Base-by-base conservation (phyloP, 1,140 invertebrate genomes). In the Polypedilum vanderplanki region DNA sequence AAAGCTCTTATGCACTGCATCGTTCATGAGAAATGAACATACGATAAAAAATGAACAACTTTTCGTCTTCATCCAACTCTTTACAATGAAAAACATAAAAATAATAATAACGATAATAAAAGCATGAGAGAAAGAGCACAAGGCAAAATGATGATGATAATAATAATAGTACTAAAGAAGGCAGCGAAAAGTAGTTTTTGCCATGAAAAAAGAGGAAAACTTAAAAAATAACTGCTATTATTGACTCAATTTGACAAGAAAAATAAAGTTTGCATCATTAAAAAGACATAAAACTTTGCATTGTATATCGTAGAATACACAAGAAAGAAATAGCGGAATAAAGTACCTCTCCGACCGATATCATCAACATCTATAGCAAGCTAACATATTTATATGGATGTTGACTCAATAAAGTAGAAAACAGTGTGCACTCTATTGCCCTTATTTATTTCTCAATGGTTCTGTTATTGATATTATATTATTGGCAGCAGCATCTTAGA, bases 251-350 rank as follows among this genome's bases (percentile, higher is more conserved):
- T 57, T 57, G 46, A 57, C 46, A 57, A n/a, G 46, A 57, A 41
- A 74, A 41, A 74, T 40, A 41, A 41, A 41, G 17, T 74, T 18
- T 40, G 33, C 40, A 46, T 22, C n/a, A 40, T 74, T 74, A 74
- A 74, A 74, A 40, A 74, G 33, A 40, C 73, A 74, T 74, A 40
- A 41, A 41, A 40, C 22, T 41, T 75, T 64, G 65, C 74, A 75
- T 75, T 24, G 74, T 75, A 64, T 67, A 40, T 33, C 41, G 74
- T 74, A 41, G 40, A 33, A 57, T 46, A 75, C 40, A 75, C 57
- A 5, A 75, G 33, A 10, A 15, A 24, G 17, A 20, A 65, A 41
- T 17, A 65, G 40, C 70, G 33, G 24, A 64, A 57, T 57, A 41
- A 40, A 33, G 24, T 33, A 33, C 24, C 24, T 33, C 5, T 33